Percentiles rank a stretch among this genome's conserved stretches.
These are phyloP conservation scores for Drosophila tsacasi DNA, from an alignment of 1,140 invertebrate species.

Conservation along the genomic window DNA sequence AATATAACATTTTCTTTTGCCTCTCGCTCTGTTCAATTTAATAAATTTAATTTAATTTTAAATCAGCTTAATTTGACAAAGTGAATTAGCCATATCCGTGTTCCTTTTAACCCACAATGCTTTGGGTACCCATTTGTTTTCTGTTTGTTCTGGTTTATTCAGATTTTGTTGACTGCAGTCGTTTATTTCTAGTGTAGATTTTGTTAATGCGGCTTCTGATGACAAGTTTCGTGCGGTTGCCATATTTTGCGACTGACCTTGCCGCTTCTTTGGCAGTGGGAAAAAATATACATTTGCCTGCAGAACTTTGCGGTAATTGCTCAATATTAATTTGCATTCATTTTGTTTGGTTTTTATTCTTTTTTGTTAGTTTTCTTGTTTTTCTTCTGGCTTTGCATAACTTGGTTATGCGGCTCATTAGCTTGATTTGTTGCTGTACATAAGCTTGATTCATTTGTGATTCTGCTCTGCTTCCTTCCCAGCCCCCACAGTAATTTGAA, in stretches of 20 bases:
- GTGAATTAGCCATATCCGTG: background rate
- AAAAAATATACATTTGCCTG: constrained; percentile 43
- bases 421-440: constrained; percentile 60
- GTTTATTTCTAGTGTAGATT: constrained; percentile 28
- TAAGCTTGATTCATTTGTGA: constrained; percentile 33
- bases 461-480: constrained; percentile 50
- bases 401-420: constrained; percentile 40
- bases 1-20: background rate
- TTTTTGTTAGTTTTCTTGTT: background rate
- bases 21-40: background rate
- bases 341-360: background rate
- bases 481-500: constrained; percentile 25
- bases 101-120: too few relatives aligned
- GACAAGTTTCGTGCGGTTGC: constrained; percentile 58
- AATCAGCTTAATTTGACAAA: too few relatives aligned
- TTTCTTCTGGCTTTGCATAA: constrained; percentile 32
- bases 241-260: constrained; percentile 61
- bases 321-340: constrained; percentile 45
- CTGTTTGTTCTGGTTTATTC: background rate
- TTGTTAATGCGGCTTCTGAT: constrained; percentile 21
- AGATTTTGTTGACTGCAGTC: background rate
- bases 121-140: background rate
- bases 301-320: constrained; percentile 68
- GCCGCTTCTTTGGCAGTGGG: constrained; percentile 66
- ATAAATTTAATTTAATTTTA: background rate